A percentile compares a stretch with the other conserved stretches of the same genome.
Conservation (phyloP, 2,888 invertebrate species). For the Apantesis nais region DNA sequence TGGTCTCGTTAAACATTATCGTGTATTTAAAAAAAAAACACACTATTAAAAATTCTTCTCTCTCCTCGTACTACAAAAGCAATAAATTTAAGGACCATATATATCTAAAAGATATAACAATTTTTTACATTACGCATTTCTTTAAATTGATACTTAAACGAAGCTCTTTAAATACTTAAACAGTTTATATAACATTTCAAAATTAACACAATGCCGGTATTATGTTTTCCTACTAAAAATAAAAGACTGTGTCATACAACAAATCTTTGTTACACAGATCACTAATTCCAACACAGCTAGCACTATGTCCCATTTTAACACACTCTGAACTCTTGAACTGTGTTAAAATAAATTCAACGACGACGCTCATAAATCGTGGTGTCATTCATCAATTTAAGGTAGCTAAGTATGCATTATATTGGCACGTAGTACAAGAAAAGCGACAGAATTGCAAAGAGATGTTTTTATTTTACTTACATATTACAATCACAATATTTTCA, state of each 20-base stretch:
- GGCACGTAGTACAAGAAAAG: conserved; percentile 34
- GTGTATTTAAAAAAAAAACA: background rate
- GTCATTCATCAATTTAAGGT: conserved; percentile 46
- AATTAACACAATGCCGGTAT: background rate
- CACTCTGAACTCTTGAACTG: conserved; percentile 22
- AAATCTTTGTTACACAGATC: conserved; percentile 7
- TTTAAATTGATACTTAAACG: background rate
- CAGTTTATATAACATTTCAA: background rate
- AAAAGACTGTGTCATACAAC: conserved; percentile 5
- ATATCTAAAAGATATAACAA: background rate
- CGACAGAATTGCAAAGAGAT: conserved; percentile 2
- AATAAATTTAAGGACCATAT: background rate
- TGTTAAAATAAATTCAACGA: conserved; percentile 39
- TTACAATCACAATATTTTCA: background rate
- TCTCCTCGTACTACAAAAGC: background rate
- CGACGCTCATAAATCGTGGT: conserved; percentile 35
- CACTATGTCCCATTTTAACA: background rate
- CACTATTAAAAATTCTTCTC: background rate
- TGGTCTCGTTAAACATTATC: background rate
- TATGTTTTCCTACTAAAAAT: conserved; percentile 6
- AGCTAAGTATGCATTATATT: conserved; percentile 50
- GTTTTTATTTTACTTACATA: background rate
- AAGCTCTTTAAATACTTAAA: background rate
- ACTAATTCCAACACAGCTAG: conserved; percentile 12
- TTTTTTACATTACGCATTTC: background rate